Evolutionary conservation across 2,113 vertebrate species (phyloP).

Genomic region (Semnornis frantzii): DNA sequence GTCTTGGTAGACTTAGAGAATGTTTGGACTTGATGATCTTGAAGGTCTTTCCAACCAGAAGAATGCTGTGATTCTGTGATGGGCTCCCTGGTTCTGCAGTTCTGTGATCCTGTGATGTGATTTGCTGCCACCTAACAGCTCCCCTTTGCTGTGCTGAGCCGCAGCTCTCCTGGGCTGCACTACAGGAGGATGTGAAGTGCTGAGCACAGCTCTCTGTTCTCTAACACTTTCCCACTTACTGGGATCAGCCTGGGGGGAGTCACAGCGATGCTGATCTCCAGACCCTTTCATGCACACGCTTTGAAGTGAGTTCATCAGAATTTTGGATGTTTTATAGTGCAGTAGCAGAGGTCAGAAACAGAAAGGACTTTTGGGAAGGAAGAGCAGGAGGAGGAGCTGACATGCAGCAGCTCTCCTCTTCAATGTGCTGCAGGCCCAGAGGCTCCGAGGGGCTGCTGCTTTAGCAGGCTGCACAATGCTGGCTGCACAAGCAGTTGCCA

Average conservation of each 20-base stretch:
- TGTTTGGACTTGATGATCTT: no score
- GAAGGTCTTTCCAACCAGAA: no score
- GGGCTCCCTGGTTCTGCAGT: no score
- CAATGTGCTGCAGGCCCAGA: not conserved
- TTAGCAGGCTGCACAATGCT: not conserved
- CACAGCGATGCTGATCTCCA: not conserved
- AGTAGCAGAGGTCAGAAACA: not conserved
- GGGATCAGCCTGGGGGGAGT: not conserved
- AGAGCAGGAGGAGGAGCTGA: not conserved
- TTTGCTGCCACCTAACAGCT: not conserved
- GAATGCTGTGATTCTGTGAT: no score
- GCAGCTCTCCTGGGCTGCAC: fast-evolving
- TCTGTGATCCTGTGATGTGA: no score
- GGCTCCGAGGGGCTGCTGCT: not conserved
- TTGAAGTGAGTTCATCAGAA: not conserved
- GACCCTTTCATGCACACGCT: fast-evolving
- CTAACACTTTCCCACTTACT: not conserved
- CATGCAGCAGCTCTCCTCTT: not conserved
- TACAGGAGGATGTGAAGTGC: not conserved
- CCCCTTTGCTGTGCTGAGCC: not conserved
- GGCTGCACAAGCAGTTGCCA: not conserved
- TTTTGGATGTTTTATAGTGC: not conserved
- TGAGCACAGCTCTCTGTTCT: not conserved
- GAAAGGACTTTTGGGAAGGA: not conserved
- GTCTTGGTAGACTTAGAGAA: no score